These are phyloP conservation scores for Cryptotermes secundus DNA, from an alignment of 1,140 invertebrate genomes.

Conservation along the genomic window DNA sequence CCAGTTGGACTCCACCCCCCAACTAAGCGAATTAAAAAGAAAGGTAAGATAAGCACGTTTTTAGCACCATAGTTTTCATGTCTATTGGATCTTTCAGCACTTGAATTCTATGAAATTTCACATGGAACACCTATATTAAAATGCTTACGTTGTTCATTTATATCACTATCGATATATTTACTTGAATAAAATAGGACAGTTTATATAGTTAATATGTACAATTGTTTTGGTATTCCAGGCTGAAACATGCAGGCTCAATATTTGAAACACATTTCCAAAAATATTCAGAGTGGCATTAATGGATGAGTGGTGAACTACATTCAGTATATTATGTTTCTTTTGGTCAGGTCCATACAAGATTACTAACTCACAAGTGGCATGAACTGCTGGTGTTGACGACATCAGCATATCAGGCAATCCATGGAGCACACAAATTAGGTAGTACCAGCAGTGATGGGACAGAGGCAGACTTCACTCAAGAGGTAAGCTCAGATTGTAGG, in stretches of 20 bases:
- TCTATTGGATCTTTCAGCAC: no score
- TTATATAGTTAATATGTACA: not conserved
- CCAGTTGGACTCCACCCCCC: no score
- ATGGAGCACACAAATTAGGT: conserved; percentile 61
- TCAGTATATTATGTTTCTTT: not conserved
- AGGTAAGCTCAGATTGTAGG: conserved; percentile 54
- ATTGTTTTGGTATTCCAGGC: not conserved
- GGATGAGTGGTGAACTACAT: no score
- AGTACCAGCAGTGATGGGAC: conserved; percentile 52
- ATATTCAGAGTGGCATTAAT: no score
- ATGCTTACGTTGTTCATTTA: no score
- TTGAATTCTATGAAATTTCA: no score
- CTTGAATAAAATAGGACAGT: not conserved
- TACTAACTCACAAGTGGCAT: conserved; percentile 97
- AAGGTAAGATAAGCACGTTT: no score
- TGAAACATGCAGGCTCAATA: not conserved
- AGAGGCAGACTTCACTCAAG: conserved; percentile 72
- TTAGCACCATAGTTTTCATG: no score
- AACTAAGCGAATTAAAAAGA: no score
- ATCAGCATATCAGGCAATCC: conserved; percentile 90
- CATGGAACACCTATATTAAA: no score
- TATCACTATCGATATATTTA: no score
- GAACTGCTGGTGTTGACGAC: conserved; percentile 92
- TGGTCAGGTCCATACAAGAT: conserved; percentile 74
- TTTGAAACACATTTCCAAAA: not conserved